A percentile compares a stretch with the other conserved stretches of the same genome.
Conservation (phyloP, 2,888 invertebrate species). For the Rutpela maculata region DNA sequence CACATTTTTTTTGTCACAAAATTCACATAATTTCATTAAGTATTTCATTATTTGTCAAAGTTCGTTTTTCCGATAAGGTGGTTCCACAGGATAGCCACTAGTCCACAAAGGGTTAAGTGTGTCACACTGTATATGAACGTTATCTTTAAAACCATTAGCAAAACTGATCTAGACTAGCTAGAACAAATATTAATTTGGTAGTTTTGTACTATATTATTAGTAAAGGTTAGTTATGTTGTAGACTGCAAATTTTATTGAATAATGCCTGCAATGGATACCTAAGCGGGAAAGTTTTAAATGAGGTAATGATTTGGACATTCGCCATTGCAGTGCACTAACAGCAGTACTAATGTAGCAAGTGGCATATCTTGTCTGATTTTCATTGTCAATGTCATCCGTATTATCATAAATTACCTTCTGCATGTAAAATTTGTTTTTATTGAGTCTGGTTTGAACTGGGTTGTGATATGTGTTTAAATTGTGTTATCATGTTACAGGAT, state of each 20-base stretch:
- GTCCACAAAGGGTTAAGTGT: too few relatives aligned
- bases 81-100: too few relatives aligned
- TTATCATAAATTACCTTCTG: slow-evolving; percentile 4
- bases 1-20: too few relatives aligned
- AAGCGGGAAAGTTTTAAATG: background rate
- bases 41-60: too few relatives aligned
- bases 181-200: too few relatives aligned
- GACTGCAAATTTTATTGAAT: background rate
- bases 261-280: background rate
- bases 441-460: background rate
- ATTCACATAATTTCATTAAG: too few relatives aligned
- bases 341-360: background rate
- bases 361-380: slow-evolving; percentile 2
- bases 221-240: too few relatives aligned
- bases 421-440: background rate
- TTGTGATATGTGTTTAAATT: background rate
- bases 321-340: background rate
- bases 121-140: too few relatives aligned
- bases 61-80: too few relatives aligned
- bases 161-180: too few relatives aligned
- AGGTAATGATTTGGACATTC: background rate
- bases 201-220: too few relatives aligned
- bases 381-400: slow-evolving; percentile 2
- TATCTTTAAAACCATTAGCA: too few relatives aligned
- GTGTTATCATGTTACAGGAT: background rate